A percentile compares a stretch with the other conserved stretches of the same genome.
Evolutionary conservation across 2,113 vertebrate genomes (phyloP).

Genomic region (Paramormyrops kingsleyae): DNA sequence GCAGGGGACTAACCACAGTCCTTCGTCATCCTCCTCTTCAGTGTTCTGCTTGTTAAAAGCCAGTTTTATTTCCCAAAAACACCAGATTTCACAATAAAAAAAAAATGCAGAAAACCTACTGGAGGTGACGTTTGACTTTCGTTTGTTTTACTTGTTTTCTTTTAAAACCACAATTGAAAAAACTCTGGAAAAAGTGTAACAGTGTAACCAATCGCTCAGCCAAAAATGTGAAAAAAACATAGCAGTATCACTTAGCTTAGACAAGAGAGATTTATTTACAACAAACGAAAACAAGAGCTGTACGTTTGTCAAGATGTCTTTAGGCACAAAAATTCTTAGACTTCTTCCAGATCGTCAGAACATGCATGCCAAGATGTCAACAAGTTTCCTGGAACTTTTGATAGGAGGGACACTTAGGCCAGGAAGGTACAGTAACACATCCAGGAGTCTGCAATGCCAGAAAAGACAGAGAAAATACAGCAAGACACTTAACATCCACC

Average conservation of each 20-base stretch:
- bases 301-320: not conserved
- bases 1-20: not conserved
- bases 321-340: not conserved
- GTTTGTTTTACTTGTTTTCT: not conserved
- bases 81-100: not conserved
- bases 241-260: not conserved
- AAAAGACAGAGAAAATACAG: not conserved
- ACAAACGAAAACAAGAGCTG: not conserved
- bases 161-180: not conserved
- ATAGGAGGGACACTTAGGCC: not conserved
- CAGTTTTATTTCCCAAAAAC: not conserved
- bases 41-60: not conserved
- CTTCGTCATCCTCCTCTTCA: not conserved
- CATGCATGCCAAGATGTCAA: not conserved
- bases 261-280: not conserved
- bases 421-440: not conserved
- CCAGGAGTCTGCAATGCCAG: not conserved
- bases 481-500: not conserved
- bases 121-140: not conserved
- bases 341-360: not conserved
- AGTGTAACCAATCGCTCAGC: not conserved
- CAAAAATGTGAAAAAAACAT: not conserved
- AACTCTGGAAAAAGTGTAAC: not conserved
- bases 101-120: not conserved
- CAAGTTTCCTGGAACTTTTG: not conserved